Conservation (phyloP, 2,888 invertebrate genomes). For the Zootermopsis nevadensis region DNA sequence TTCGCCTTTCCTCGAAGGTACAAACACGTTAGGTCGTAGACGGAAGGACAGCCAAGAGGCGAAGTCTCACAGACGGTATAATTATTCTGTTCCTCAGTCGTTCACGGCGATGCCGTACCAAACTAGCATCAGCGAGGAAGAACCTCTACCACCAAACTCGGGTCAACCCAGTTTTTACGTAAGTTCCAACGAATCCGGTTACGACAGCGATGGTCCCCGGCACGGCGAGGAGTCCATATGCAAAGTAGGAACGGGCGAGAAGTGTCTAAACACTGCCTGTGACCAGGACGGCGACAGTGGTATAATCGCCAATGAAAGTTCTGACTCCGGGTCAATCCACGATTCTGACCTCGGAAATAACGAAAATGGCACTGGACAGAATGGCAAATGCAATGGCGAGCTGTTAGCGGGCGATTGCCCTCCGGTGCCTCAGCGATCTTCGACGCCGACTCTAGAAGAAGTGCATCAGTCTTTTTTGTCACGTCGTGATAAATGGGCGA, state of each 20-base stretch:
- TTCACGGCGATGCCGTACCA: conserved; percentile 50
- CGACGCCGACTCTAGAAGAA: conserved; percentile 29
- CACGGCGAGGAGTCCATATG: conserved; percentile 55
- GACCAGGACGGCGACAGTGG: conserved; percentile 61
- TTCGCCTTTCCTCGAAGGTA: conserved; percentile 59
- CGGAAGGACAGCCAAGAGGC: conserved; percentile 46
- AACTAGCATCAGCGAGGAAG: conserved; percentile 36
- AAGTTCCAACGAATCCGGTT: conserved; percentile 86
- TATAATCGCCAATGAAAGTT: conserved; percentile 56
- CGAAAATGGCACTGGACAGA: conserved; percentile 52
- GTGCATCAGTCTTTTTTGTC: conserved; percentile 47
- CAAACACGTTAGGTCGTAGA: conserved; percentile 60
- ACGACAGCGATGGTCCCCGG: conserved; percentile 78
- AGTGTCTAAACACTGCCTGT: conserved; percentile 58
- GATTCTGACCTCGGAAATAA: conserved; percentile 60
- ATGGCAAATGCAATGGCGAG: neutral
- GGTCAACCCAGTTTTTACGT: conserved; percentile 68
- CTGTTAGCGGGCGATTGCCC: conserved; percentile 26
- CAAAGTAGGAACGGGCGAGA: conserved; percentile 49
- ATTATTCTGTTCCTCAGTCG: conserved; percentile 45
- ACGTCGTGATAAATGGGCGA: conserved; percentile 52
- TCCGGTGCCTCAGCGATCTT: conserved; percentile 50
- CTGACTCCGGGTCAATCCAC: conserved; percentile 59
- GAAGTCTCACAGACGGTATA: conserved; percentile 34
- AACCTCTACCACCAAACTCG: conserved; percentile 30